Conservation (phyloP, 2,797 vertebrate genomes). For the Chlorospingus flavigularis region DNA sequence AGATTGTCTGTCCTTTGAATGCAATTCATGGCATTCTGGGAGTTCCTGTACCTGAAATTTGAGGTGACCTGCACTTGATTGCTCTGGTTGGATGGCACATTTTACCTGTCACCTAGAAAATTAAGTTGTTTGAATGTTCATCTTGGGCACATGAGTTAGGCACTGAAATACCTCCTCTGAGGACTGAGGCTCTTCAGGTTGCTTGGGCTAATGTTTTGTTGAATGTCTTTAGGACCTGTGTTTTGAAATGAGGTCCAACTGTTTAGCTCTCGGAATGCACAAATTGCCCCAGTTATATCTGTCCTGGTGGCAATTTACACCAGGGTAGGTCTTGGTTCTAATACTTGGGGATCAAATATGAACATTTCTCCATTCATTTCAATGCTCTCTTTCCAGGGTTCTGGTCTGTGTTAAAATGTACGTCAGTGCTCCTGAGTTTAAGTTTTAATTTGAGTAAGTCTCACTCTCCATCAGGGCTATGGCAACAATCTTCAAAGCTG, state of each 20-base stretch:
- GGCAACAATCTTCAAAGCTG: background rate
- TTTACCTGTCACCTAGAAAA: background rate
- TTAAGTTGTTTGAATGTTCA: background rate
- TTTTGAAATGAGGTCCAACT: background rate
- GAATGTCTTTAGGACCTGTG: background rate
- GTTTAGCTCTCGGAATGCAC: background rate
- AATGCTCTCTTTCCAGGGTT: background rate
- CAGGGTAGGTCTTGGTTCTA: background rate
- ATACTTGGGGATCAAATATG: background rate
- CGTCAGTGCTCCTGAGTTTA: background rate
- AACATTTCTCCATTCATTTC: background rate
- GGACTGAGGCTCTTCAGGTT: background rate
- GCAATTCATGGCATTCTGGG: slow-evolving; percentile 7
- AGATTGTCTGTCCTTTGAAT: background rate
- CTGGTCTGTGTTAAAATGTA: background rate
- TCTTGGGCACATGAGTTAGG: background rate
- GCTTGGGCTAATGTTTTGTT: background rate
- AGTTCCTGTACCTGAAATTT: slow-evolving; percentile 12
- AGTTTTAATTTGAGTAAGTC: background rate
- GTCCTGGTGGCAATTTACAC: background rate
- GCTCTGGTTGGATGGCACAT: background rate
- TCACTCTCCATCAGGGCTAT: background rate
- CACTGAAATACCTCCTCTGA: background rate
- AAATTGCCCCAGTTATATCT: background rate
- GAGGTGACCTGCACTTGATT: background rate